Evolutionary conservation across 2,888 invertebrate genomes (phyloP), one percentile per base, ranked within the genome.

Genomic region (Entomobrya proxima): DNA sequence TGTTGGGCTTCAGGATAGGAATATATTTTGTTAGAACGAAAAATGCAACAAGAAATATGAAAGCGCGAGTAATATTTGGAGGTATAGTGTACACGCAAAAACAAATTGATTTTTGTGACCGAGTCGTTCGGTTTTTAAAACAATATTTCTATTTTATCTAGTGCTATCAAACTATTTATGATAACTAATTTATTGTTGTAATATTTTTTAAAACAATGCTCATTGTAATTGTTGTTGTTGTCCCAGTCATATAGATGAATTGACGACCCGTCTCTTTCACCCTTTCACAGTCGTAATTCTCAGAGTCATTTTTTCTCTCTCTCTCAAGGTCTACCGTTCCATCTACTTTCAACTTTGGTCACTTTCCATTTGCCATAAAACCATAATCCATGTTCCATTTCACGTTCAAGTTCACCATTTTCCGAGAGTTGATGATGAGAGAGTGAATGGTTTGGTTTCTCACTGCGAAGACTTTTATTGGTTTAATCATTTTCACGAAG

Each of bases 361-460:
- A 67, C 35, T 84, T 83, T 83, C 84, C 83, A 35, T 76, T 76
- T 76, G 76, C 82, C 83, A 85, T 75, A 78, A 78, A 61, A 67
- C 79, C 78, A 79, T 78, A 74, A 75, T 82, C 82, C 78, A 79
- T 78, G 79, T 79, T 82, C 82, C 78, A 72, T 85, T 85, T 83
- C 76, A 35, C 80, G 64, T 74, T 77, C 67, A 76, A 83, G 82
- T 82, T 75, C 82, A 82, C 67, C 82, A 82, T 64, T 82, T 67
- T 82, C 35, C 82, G 69, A 83, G 77, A n/a, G n/a, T n/a, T n/a
- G n/a, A 64, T 76, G 78, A 72, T 64, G 72, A 74, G 67, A 40
- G 75, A 64, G 61, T 81, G 72, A 79, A 72, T 79, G 85, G 85
- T 85, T 85, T 64, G 85, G 78, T 85, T 85, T 85, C 84, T 77